Conservation (phyloP, 2,888 invertebrate genomes). For the Caenorhabditis afra region DNA sequence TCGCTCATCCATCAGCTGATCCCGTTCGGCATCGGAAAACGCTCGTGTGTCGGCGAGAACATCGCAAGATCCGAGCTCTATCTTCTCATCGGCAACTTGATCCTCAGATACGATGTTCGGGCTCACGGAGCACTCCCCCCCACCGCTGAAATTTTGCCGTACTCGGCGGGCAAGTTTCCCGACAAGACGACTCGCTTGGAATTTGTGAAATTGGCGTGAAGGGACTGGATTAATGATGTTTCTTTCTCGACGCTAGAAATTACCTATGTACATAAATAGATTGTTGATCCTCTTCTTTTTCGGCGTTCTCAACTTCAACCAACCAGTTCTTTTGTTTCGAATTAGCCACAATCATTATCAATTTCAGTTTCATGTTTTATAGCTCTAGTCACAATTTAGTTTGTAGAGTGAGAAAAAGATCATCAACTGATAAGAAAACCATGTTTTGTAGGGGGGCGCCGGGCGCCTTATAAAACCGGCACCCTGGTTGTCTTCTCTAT, state of each 20-base stretch:
- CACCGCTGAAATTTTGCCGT: background rate
- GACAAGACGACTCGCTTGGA: background rate
- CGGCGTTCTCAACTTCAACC: no score
- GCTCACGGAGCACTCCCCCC: background rate
- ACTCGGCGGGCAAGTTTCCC: background rate
- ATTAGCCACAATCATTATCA: no score
- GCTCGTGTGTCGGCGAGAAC: slow-evolving; percentile 19
- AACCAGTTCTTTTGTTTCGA: no score
- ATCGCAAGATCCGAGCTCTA: slow-evolving; percentile 24
- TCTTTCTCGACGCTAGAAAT: no score
- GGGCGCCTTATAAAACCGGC: no score
- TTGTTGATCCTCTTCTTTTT: background rate
- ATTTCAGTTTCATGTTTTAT: no score
- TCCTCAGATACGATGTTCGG: background rate
- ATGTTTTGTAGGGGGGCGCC: no score
- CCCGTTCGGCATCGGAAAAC: slow-evolving; percentile 29
- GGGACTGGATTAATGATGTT: background rate
- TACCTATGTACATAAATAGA: no score
- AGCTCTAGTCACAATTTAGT: no score
- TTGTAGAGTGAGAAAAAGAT: no score
- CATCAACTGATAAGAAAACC: no score
- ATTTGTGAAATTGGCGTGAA: background rate
- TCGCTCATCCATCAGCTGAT: slow-evolving; percentile 19
- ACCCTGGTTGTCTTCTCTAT: no score
- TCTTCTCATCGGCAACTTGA: slow-evolving; percentile 4